Evolutionary conservation across 2,797 vertebrate species (phyloP).

Genomic region (Ptychadena robeensis): DNA sequence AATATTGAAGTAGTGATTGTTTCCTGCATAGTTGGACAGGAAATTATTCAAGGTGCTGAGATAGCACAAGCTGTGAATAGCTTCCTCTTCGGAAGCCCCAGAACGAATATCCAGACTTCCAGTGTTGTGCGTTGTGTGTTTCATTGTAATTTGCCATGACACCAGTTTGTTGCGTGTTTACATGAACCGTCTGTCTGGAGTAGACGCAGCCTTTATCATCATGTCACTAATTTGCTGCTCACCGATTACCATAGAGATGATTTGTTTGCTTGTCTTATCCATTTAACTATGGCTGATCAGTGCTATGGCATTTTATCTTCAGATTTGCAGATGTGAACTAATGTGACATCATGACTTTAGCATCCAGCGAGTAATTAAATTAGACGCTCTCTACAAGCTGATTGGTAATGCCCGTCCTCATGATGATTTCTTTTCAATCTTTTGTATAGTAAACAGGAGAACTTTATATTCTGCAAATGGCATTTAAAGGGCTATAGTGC

Average conservation of each 20-base stretch:
- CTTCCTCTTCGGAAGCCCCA: constrained; percentile 78
- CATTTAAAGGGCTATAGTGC: too few species aligned
- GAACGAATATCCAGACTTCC: constrained; percentile 65
- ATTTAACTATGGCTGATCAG: not conserved
- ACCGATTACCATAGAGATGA: constrained; percentile 2
- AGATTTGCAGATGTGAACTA: not conserved
- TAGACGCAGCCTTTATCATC: not conserved
- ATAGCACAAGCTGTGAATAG: constrained; percentile 73
- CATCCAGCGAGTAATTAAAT: not conserved
- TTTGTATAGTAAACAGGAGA: too few species aligned
- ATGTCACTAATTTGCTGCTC: constrained; percentile 3
- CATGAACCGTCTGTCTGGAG: not conserved
- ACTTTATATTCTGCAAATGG: too few species aligned
- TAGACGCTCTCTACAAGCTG: not conserved
- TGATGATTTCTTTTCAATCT: too few species aligned
- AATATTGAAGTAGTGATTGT: constrained; percentile 66
- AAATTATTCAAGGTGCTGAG: constrained; percentile 73
- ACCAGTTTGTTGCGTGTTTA: constrained; percentile 1
- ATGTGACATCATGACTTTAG: not conserved
- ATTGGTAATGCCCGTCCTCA: not conserved
- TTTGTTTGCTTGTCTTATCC: not conserved
- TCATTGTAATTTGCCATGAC: not conserved
- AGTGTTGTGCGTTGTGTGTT: not conserved
- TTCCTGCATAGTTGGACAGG: constrained; percentile 76
- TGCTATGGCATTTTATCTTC: not conserved